Percentiles rank a stretch among this genome's conserved stretches.
phyloP scores from a whole-genome alignment of 2,113 vertebrate genomes.

The Corythoichthys haematopterus region DNA sequence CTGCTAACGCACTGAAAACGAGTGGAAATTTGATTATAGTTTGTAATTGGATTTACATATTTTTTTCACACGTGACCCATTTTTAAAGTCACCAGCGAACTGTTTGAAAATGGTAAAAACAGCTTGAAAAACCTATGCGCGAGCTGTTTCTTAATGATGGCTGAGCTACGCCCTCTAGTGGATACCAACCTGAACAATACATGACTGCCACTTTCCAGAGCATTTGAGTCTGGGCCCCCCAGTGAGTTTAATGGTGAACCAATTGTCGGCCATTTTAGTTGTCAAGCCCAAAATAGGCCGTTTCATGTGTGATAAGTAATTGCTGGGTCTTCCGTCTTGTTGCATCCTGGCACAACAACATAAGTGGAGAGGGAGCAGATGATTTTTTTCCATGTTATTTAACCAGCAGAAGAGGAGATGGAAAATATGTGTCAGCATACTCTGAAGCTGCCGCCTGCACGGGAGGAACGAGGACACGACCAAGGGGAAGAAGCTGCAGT shows the following conservation, averaged over 20 bases:
- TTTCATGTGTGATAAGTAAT: background rate
- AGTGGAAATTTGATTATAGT: no score
- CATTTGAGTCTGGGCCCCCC: background rate
- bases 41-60: no score
- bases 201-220: background rate
- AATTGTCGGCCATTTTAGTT: background rate
- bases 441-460: conserved; percentile 31
- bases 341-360: conserved; percentile 5
- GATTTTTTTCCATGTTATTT: conserved; percentile 29
- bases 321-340: background rate
- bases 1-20: no score
- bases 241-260: background rate
- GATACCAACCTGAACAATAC: background rate
- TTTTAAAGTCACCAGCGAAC: no score
- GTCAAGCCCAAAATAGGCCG: background rate
- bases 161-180: conserved; percentile 49
- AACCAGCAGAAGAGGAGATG: conserved; percentile 31
- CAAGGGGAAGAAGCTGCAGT: conserved; percentile 32
- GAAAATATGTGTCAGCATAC: conserved; percentile 60
- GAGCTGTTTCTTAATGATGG: background rate
- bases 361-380: conserved; percentile 1
- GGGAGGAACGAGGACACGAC: conserved; percentile 44
- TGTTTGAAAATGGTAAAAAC: no score
- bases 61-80: no score
- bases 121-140: no score